Evolutionary conservation across 1,140 invertebrate genomes (phyloP), one percentile per base, ranked within the genome.

Genomic region (Choristoneura fumiferana): DNA sequence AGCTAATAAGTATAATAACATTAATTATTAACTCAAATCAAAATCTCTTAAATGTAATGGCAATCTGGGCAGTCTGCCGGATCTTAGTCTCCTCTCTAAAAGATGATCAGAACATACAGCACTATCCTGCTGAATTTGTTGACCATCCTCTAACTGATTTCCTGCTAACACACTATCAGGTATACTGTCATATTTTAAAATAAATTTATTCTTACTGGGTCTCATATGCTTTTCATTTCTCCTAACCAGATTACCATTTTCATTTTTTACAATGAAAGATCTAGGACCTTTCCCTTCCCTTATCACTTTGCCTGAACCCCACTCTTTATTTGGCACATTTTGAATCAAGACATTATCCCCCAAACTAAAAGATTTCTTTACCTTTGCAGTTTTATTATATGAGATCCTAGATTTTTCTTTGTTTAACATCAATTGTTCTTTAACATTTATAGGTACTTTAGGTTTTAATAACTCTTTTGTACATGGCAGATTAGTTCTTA

Each of bases 211-310:
- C 13, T 12, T 39, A 39, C 13, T 39, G 13, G 4, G 37, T 13
- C 37, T 39, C 6, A 39, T 39, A 39, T 39, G 37, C 14, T 13
- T 39, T 39, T 39, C 37, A 39, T 39, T 39, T 13, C 37, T 8
- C 12, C 37, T 39, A 13, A 39, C 37, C 13, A 39, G 13, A 13
- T 39, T 39, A 39, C 13, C 37, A 6, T 39, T 39, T 6, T 39
- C 37, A 39, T 39, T 39, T 39, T 39, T 39, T 13, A 39, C 12
- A 39, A 39, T 39, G 12, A 39, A 39, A 13, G 37, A 39, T 39
- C 37, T 39, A 39, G 37, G 37, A 13, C 12, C 37, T 13, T 10
- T 39, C 0, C n/a, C 37, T 39, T 39, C 13, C 13, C 13, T 12
- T 10, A 39, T 14, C 13, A 39, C 6, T 39, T 39, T 39, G 6